phyloP scores from a whole-genome alignment of 2,888 invertebrate species.

The Diarsia dahlii region DNA sequence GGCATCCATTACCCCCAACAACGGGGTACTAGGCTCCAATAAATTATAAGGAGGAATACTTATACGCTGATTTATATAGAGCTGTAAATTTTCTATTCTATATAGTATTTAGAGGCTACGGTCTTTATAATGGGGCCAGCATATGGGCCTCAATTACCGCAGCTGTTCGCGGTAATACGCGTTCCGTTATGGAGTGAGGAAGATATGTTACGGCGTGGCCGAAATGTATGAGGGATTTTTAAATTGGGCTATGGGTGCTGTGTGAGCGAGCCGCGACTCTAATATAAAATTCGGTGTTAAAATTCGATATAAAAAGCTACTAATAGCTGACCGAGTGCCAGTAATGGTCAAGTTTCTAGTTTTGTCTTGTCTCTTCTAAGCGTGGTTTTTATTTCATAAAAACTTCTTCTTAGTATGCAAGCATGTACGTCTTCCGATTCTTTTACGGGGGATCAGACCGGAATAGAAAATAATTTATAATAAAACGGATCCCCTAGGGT shows the following conservation, averaged over 20 bases:
- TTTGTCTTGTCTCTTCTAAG: background rate
- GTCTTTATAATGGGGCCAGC: conserved; percentile 59
- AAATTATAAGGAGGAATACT: conserved; percentile 87
- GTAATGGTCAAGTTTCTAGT: background rate
- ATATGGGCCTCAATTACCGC: conserved; percentile 55
- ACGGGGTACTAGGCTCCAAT: conserved; percentile 83
- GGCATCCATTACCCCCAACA: conserved; percentile 88
- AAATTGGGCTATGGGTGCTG: conserved; percentile 26
- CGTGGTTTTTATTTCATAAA: background rate
- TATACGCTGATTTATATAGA: conserved; percentile 87
- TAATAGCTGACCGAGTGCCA: background rate
- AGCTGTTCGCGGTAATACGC: conserved; percentile 42
- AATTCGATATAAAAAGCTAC: background rate
- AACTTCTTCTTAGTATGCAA: background rate
- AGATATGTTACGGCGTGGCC: conserved; percentile 44
- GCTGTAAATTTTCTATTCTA: conserved; percentile 81
- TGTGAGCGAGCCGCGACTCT: background rate
- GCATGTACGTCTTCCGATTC: too few relatives aligned
- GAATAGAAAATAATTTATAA: too few relatives aligned
- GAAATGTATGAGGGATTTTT: conserved; percentile 52
- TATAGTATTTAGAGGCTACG: conserved; percentile 66
- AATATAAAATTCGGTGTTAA: background rate
- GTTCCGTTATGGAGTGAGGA: conserved; percentile 45
- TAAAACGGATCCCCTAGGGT: too few relatives aligned
- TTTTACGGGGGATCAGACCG: too few relatives aligned